Evolutionary conservation across 2,797 vertebrate species (phyloP).

Genomic region (Poeciliopsis paucimaculata): DNA sequence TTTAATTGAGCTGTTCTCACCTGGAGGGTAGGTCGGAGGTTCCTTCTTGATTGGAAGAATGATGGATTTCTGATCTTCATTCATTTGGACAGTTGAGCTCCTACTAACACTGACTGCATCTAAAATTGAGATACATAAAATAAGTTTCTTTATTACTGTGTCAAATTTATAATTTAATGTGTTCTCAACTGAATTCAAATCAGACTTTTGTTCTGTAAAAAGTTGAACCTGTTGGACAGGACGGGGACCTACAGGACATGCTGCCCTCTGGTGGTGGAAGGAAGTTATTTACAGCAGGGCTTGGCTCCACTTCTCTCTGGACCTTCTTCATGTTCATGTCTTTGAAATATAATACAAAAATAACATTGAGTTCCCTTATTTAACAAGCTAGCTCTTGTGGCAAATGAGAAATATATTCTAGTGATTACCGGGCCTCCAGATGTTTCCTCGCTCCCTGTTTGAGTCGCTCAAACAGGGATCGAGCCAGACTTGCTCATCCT

Average conservation of each 20-base stretch:
- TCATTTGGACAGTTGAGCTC: conserved; percentile 30
- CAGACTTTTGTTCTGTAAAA: neutral
- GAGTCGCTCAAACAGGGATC: conserved; percentile 16
- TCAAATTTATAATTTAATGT: neutral
- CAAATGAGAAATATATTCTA: neutral
- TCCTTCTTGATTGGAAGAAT: conserved; percentile 71
- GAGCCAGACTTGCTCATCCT: conserved; percentile 49
- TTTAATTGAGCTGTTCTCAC: conserved; percentile 46
- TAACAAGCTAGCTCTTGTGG: neutral
- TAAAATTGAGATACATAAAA: conserved; percentile 30
- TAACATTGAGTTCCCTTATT: no score
- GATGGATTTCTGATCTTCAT: conserved; percentile 60
- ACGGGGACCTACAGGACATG: conserved; percentile 54
- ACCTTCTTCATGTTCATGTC: conserved; percentile 75
- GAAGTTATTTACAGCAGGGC: conserved; percentile 43
- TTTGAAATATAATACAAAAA: conserved; percentile 32
- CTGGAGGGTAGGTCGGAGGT: conserved; percentile 73
- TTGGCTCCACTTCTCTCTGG: conserved; percentile 52
- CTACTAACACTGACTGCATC: conserved; percentile 27
- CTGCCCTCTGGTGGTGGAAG: conserved; percentile 58
- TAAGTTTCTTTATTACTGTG: neutral
- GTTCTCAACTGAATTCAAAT: neutral
- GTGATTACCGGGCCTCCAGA: conserved; percentile 66
- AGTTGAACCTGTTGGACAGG: neutral
- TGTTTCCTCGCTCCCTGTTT: conserved; percentile 49